Base-by-base conservation (phyloP, 2,797 vertebrate genomes). In the Aselliscus stoliczkanus region DNA sequence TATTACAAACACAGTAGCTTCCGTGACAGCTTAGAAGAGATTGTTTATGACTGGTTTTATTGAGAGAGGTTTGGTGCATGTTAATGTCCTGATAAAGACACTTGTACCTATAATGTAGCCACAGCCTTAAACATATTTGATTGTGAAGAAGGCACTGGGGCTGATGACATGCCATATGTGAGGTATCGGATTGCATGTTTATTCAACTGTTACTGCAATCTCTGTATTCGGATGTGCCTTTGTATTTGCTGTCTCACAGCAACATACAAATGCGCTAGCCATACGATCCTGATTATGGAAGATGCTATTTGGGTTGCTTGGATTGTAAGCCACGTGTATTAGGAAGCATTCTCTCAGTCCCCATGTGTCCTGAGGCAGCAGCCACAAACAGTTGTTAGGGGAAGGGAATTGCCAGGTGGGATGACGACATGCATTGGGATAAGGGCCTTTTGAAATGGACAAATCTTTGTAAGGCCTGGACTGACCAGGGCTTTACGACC, bases 111-210 rank as follows among this genome's bases (percentile, higher is more conserved):
- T 98, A 97, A 98, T 98, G 93, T 98, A 98, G 98, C 95, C 93
- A 90, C 77, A 69, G 92, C 95, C 95, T 97, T 97, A 97, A 98
- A 96, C 92, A 62, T 95, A 97, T 96, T 97, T 97, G 97, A 96
- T 97, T 97, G 96, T 4, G 84, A 97, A 96, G 97, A 97, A 97
- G 97, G 97, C 98, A 98, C 97, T 96, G 81, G 96, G 97, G 97
- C 97, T 98, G 98, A 98, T 97, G 95, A 98, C 97, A 98, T 98
- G 97, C 98, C 99, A 99, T 98, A 99, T 99, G 99, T 99, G 97
- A 97, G 98, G 98, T 98, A 98, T 99, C 98, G 97, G 97, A 98
- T 99, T 99, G 98, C 98, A 95, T 98, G 97, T 99, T 99, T 98
- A 98, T 98, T 98, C 98, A 98, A 98, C 98, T 98, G 98, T 97